phyloP scores from a whole-genome alignment of 2,888 invertebrate species.

The Malthinus flaveolus region DNA sequence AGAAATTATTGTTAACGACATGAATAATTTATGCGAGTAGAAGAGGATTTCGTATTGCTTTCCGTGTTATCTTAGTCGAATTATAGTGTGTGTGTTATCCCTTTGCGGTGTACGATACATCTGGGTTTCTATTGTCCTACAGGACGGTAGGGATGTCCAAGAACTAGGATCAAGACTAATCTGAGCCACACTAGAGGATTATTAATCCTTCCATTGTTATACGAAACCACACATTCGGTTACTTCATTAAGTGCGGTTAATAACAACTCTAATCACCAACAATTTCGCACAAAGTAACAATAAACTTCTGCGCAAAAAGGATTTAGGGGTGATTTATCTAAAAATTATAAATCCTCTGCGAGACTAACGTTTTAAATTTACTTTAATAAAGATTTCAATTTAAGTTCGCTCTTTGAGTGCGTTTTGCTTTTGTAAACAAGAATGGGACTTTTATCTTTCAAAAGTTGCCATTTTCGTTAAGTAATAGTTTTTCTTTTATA shows the following conservation, averaged over 20 bases:
- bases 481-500: conserved; percentile 28
- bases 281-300: conserved; percentile 9
- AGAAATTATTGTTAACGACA: conserved; percentile 2
- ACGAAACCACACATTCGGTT: conserved; percentile 23
- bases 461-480: conserved; percentile 23
- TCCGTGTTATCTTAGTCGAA: conserved; percentile 13
- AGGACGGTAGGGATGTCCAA: conserved; percentile 13
- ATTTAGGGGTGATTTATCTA: not conserved
- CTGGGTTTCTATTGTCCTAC: conserved; percentile 22
- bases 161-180: conserved; percentile 29
- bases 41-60: conserved; percentile 13
- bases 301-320: no score
- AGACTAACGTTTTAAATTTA: not conserved
- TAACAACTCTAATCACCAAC: conserved; percentile 14
- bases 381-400: not conserved
- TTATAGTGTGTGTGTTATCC: conserved; percentile 17
- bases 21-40: conserved; percentile 17
- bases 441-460: conserved; percentile 21
- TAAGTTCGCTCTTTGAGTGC: not conserved
- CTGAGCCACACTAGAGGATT: conserved; percentile 26
- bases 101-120: conserved; percentile 13
- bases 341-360: not conserved
- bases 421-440: conserved; percentile 15
- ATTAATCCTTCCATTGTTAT: conserved; percentile 32
- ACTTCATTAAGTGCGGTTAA: conserved; percentile 27